Conservation (phyloP, 2,113 vertebrate species). For the Mustela lutreola region DNA sequence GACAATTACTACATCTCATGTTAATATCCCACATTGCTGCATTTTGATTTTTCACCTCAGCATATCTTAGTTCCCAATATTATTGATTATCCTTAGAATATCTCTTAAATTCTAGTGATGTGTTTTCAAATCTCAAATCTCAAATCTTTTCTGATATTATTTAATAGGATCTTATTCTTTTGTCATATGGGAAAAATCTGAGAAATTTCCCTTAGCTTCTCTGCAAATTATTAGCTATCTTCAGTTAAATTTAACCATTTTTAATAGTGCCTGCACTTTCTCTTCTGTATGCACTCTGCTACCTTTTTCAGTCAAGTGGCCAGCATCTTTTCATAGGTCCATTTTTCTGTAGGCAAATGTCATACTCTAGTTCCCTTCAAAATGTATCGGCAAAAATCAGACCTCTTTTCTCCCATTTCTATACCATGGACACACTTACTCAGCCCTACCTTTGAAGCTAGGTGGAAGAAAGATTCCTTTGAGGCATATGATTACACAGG, state of each 20-base stretch:
- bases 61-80: neutral
- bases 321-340: neutral
- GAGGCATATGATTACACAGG: neutral
- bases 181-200: neutral
- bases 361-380: neutral
- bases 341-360: neutral
- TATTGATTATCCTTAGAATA: neutral
- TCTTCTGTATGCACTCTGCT: neutral
- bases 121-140: neutral
- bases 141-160: neutral
- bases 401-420: neutral
- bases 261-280: neutral
- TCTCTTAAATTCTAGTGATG: neutral
- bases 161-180: neutral
- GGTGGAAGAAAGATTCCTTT: neutral
- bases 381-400: neutral
- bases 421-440: neutral
- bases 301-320: neutral
- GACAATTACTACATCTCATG: neutral
- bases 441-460: neutral
- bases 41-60: neutral
- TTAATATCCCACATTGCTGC: neutral
- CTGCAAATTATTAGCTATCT: neutral
- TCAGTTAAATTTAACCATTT: neutral
- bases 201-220: neutral